Evolutionary conservation across 2,797 vertebrate species (phyloP).

Genomic region (Sitta carolinensis): DNA sequence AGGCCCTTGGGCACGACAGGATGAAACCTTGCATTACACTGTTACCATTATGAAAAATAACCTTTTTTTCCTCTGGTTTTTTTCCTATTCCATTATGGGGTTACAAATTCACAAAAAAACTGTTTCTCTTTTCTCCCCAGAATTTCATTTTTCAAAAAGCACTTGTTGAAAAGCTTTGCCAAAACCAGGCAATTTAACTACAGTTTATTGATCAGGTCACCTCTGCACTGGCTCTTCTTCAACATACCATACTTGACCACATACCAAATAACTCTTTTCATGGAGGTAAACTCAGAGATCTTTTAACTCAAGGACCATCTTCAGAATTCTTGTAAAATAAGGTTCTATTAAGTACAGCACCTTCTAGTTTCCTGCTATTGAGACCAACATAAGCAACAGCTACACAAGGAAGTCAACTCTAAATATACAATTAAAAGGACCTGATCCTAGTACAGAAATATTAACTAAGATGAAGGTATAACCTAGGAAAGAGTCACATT

Average conservation of each 20-base stretch:
- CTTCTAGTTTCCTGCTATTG: background rate
- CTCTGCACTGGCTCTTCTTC: background rate
- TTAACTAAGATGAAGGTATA: background rate
- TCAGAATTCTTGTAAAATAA: background rate
- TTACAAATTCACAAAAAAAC: background rate
- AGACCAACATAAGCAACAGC: background rate
- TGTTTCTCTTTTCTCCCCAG: background rate
- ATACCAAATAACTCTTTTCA: background rate
- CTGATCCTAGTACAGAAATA: background rate
- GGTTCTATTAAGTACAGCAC: background rate
- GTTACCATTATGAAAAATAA: background rate
- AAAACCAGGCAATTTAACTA: background rate
- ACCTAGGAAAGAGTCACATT: background rate
- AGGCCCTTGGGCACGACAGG: background rate
- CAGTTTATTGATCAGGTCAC: background rate
- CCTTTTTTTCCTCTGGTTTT: accelerated
- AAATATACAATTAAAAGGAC: background rate
- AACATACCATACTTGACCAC: background rate
- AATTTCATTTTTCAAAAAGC: background rate
- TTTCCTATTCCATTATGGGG: background rate
- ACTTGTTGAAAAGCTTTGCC: background rate
- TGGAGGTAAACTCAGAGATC: background rate
- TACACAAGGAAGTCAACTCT: background rate
- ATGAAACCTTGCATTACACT: background rate
- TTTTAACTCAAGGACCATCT: background rate